These are phyloP conservation scores for Anoplophora glabripennis DNA, from an alignment of 1,140 invertebrate genomes.

Conservation along the genomic window DNA sequence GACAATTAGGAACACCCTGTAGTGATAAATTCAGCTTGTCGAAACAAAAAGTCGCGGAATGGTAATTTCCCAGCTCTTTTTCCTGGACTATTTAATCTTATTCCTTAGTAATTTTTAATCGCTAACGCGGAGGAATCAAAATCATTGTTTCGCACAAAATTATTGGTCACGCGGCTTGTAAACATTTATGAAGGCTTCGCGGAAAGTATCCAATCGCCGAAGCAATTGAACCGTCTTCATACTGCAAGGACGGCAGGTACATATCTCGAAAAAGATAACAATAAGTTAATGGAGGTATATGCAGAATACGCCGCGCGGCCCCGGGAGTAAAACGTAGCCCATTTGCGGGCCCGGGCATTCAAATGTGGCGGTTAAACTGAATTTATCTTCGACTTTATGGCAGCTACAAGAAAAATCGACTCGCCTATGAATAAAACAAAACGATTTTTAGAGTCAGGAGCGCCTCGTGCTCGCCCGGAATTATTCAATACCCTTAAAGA, in stretches of 20 bases:
- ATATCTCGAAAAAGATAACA: constrained; percentile 21
- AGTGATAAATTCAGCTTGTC: too few species aligned
- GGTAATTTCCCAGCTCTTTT: too few species aligned
- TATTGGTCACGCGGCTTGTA: too few species aligned
- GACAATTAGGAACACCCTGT: too few species aligned
- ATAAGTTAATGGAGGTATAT: constrained; percentile 26
- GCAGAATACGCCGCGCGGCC: constrained; percentile 11
- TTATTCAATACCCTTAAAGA: constrained; percentile 41
- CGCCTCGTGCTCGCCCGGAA: constrained; percentile 30
- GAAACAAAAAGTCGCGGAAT: too few species aligned
- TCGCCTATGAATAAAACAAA: constrained; percentile 42
- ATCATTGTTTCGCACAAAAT: too few species aligned
- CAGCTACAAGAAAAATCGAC: constrained; percentile 37
- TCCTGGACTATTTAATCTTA: too few species aligned
- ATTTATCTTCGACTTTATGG: constrained; percentile 36
- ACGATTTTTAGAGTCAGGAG: constrained; percentile 36
- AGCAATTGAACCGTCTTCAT: too few species aligned
- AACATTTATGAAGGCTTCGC: too few species aligned
- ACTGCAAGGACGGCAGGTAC: background rate
- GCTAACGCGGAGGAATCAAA: too few species aligned
- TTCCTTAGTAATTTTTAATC: too few species aligned
- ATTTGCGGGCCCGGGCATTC: constrained; percentile 27
- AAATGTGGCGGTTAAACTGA: constrained; percentile 31
- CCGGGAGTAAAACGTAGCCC: constrained; percentile 23
- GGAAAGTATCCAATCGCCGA: too few species aligned